phyloP scores from a whole-genome alignment of 2,888 invertebrate species.

The Steinernema carpocapsae region DNA sequence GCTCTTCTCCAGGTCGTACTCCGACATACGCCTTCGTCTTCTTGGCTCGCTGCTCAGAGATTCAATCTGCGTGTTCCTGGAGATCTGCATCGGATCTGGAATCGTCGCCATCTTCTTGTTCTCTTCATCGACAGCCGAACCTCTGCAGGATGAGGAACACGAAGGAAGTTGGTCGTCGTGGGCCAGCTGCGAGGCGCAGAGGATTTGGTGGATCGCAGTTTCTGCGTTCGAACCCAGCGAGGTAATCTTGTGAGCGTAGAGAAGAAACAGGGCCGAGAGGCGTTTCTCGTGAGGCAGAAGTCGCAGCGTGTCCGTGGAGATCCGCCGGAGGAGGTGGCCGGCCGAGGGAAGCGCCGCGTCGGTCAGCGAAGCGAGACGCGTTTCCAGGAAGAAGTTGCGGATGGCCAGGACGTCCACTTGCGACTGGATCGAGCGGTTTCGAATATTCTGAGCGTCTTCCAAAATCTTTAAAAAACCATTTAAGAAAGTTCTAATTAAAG shows the following conservation, averaged over 20 bases:
- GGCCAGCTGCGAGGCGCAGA: background rate
- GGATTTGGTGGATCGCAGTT: slow-evolving; percentile 1
- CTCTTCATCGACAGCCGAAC: background rate
- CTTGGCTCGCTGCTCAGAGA: background rate
- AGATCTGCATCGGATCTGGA: background rate
- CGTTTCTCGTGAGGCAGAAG: slow-evolving; percentile 6
- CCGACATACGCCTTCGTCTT: background rate
- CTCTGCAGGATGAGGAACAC: background rate
- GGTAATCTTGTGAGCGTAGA: slow-evolving; percentile 30
- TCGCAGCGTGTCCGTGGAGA: background rate
- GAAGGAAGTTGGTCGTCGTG: slow-evolving; percentile 2
- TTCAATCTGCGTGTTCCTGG: background rate
- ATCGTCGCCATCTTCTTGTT: background rate
- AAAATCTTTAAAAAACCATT: background rate
- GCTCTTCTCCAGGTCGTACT: slow-evolving; percentile 6
- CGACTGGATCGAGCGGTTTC: slow-evolving; percentile 6
- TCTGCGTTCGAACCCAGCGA: slow-evolving; percentile 6
- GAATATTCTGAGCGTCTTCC: background rate
- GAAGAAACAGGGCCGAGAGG: slow-evolving; percentile 19
- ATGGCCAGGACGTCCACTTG: slow-evolving; percentile 12
- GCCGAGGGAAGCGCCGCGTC: slow-evolving; percentile 5
- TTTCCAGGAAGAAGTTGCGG: slow-evolving; percentile 28
- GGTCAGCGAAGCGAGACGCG: slow-evolving; percentile 12
- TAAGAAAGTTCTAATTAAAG: background rate
- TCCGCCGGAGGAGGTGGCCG: background rate